phyloP scores from a whole-genome alignment of 2,888 invertebrate genomes.

The Schizaphis graminum region DNA sequence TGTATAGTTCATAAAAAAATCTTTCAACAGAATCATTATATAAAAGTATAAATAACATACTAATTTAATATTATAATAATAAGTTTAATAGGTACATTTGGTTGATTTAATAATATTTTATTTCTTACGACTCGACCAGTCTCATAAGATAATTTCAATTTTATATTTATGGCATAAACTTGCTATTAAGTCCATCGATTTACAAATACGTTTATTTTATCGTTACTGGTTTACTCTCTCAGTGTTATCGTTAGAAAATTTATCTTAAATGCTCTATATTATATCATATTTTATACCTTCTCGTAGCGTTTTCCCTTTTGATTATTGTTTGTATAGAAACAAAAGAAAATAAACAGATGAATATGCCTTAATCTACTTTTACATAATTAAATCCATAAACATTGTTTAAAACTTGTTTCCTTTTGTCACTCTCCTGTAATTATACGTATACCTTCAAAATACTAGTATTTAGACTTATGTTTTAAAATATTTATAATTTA shows the following conservation, averaged over 20 bases:
- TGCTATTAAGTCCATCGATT: background rate
- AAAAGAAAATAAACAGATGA: constrained; percentile 48
- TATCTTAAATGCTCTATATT: background rate
- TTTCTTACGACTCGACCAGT: background rate
- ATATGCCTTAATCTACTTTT: constrained; percentile 30
- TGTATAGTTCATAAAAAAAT: background rate
- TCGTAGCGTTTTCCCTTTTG: background rate
- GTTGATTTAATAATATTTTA: background rate
- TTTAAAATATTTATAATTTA: background rate
- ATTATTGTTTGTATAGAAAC: constrained; percentile 44
- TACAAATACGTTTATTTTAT: background rate
- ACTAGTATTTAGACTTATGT: background rate
- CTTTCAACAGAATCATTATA: background rate
- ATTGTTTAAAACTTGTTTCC: background rate
- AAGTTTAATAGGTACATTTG: background rate
- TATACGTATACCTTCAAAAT: background rate
- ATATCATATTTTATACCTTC: background rate
- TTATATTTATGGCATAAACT: background rate
- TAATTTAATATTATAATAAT: background rate
- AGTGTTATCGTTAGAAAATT: background rate
- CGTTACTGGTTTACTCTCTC: background rate
- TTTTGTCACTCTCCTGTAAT: constrained; percentile 29
- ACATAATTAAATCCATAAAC: constrained; percentile 20
- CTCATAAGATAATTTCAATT: background rate
- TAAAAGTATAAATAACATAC: background rate